A percentile compares a stretch with the other conserved stretches of the same genome.
Conservation (phyloP, 2,888 invertebrate genomes). For the Phalera bucephala region DNA sequence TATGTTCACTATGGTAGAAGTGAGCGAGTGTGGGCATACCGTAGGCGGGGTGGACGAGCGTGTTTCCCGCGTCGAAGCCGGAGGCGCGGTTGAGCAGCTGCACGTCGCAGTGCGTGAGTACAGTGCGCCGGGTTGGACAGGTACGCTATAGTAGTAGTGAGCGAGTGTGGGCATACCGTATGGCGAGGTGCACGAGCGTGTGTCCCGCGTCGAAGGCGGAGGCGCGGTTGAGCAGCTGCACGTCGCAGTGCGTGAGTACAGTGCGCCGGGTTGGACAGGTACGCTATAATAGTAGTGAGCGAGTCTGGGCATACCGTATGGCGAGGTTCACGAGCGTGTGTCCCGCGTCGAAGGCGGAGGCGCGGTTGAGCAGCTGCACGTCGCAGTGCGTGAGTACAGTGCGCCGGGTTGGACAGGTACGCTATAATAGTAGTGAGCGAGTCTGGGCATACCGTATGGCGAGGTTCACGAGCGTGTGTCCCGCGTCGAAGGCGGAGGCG, state of each 20-base stretch:
- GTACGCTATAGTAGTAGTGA: too few species aligned
- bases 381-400: neutral
- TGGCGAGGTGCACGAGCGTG: conserved; percentile 95
- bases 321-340: conserved; percentile 91
- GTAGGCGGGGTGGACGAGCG: conserved; percentile 78
- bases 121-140: too few species aligned
- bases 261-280: neutral
- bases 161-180: conserved; percentile 54
- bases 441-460: neutral
- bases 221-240: conserved; percentile 25
- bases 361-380: conserved; percentile 62
- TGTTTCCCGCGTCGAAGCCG: conserved; percentile 94
- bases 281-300: too few species aligned
- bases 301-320: too few species aligned
- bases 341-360: conserved; percentile 95
- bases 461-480: conserved; percentile 89
- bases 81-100: conserved; percentile 75
- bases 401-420: neutral
- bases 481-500: conserved; percentile 94
- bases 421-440: too few species aligned
- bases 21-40: neutral
- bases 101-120: too few species aligned
- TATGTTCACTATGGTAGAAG: too few species aligned
- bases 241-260: neutral
- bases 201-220: conserved; percentile 96